Evolutionary conservation across 2,888 invertebrate genomes (phyloP), one percentile per base, ranked within the genome.

Genomic region (Sycophila texana): DNA sequence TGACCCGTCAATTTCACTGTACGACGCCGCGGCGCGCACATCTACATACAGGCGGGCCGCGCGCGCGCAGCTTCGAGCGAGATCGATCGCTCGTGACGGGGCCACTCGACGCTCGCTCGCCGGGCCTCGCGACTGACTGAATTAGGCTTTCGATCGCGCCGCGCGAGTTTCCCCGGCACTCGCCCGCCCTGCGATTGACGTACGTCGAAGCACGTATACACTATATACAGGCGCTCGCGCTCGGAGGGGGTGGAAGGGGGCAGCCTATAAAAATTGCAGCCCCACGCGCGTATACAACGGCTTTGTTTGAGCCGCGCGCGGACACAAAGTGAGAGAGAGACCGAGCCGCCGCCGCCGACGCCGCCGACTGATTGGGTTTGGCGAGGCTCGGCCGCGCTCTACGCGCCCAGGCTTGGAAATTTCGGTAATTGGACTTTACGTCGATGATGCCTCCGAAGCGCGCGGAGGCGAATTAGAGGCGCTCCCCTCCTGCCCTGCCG

Each of bases 71-170:
- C 22, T 30, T 20, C 20, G 20, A 20, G 20, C 30, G 49, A 20
- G 60, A 74, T 74, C 74, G 74, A 74, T 68, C 60, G 60, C 12
- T 60, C 14, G 39, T 18, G 13, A 26, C 7, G 20, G 68, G 61
- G 30, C 53, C 75, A 61, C 67, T 75, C 76, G 76, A 68, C 39
- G 60, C 49, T n/a, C 22, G 66, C 53, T n/a, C n/a, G 53, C 53
- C 53, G n/a, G 61, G 61, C 47, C 47, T n/a, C 20, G 63, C 71
- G 49, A 66, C 20, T 26, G 61, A 63, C 70, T 47, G 63, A 70
- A 70, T 70, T 70, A 55, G 63, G 70, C 75, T 76, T 76, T 63
- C 76, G 76, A 76, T 76, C 67, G 60, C 20, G 39, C 57, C 18
- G 30, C 47, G n/a, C 67, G 14, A 20, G 47, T 14, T 12, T 0